These are phyloP conservation scores for Physeter macrocephalus DNA, from an alignment of 2,113 vertebrate species.

Conservation along the genomic window DNA sequence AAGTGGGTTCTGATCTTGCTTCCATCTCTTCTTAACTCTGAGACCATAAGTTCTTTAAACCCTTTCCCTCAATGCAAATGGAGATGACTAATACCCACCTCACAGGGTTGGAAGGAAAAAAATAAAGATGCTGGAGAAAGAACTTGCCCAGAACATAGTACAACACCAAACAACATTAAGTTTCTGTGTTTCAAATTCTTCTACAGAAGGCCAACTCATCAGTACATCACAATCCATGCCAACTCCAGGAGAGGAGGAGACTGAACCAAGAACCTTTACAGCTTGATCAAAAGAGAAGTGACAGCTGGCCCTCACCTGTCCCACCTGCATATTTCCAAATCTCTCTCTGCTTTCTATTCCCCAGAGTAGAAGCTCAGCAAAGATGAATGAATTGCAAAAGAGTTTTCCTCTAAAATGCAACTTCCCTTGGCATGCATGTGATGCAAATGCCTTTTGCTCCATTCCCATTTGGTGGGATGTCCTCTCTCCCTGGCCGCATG, in stretches of 20 bases:
- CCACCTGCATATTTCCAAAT: background rate
- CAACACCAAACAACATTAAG: background rate
- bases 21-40: background rate
- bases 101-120: background rate
- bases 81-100: background rate
- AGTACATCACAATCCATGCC: background rate
- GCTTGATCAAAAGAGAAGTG: background rate
- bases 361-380: background rate
- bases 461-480: background rate
- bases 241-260: background rate
- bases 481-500: background rate
- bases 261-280: background rate
- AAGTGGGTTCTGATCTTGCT: background rate
- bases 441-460: background rate
- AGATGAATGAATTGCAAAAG: background rate
- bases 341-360: background rate
- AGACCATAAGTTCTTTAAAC: background rate
- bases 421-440: background rate
- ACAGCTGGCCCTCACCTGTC: background rate
- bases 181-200: background rate
- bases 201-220: background rate
- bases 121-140: background rate
- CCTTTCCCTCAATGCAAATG: background rate
- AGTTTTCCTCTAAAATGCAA: background rate
- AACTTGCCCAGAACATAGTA: fast-evolving